Evolutionary conservation across 2,113 vertebrate species (phyloP), one percentile per base, ranked within the genome.

Genomic region (Callaeas wilsoni): DNA sequence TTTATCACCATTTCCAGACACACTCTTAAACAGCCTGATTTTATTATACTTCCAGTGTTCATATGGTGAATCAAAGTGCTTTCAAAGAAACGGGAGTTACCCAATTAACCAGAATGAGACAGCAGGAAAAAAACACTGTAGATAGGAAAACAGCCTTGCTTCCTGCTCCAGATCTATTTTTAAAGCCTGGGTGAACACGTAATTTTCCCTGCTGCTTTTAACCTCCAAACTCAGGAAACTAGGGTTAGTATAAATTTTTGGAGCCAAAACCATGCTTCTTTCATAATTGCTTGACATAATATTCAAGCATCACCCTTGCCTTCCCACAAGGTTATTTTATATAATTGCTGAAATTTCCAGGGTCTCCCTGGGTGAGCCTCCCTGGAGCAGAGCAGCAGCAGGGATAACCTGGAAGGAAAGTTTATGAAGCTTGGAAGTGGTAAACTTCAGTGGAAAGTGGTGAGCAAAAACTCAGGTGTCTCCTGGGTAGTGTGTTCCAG

Each of bases 21-120:
- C 94, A 87, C 91, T 97, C 69, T 93, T 87, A 92, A 96, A 96
- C 90, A 92, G 94, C 65, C 94, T 90, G 96, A 86, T 88, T 94
- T 96, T 94, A 96, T 92, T 96, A 90, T 82, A 71, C 92, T 93
- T 92, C 89, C 92, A 94, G 90, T 52, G 73, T 89, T 93, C 92
- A 88, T 78, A 92, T 15, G 86, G 94, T 2, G 4, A 94, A 91
- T 93, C 90, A 96, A 96, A 95, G 96, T 71, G 65, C 80, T 94
- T 96, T 94, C 80, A 90, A 96, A 93, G 92, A 89, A 96, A 71
- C n/a, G 2, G 60, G 73, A 86, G 77, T 93, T 87, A 60, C 73
- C 83, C 80, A 97, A 96, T 96, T 95, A 97, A 78, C 69, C 46
- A 42, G 76, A 94, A 88, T 35, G 60, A 96, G 88, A 71, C 88